Base-by-base conservation (phyloP, 1,140 invertebrate genomes). In the Panagrolaimus sp. region DNA sequence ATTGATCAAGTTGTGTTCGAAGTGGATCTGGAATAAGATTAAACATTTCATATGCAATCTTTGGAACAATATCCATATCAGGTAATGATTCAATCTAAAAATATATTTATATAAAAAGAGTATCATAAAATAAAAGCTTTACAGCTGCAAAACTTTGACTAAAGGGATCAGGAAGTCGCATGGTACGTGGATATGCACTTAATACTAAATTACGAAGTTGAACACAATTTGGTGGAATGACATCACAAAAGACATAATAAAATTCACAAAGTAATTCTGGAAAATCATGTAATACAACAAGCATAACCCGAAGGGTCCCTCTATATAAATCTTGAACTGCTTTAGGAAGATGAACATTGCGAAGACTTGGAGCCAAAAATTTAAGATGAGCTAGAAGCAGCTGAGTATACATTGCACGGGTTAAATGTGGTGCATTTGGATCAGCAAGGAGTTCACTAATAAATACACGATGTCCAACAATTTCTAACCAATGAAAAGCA, bases 181-280 rank as follows among this genome's bases (percentile, higher is more conserved):
- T 98, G 76, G 94, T 96, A 45, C 94, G 87, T 13, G 96, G 96
- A 79, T 96, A 98, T 9, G 96, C 96, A 20, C 93, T 96, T 51
- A 99, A 85, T 62, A 99, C 95, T 9, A 99, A 86, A 84, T 99
- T 99, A 46, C 96, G 88, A 92, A 99, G 95, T 84, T 97, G 95
- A 76, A 98, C 95, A 82, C 96, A 98, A 83, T 98, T 98, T 0
- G 94, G 91, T 71, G 96, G 95, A 79, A 99, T 98, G 48, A 93
- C 93, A 85, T 99, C 96, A 84, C 96, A 98, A 84, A 99, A 96
- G n/a, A 92, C 91, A 82, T 97, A 98, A 83, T 98, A 93, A 83
- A 97, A 98, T 80, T 99, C 96, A 82, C 94, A 97, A 25, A 99
- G 87, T 82, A 99, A 97, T 84, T 99, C 96, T 0, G 96, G 96